phyloP scores from a whole-genome alignment of 2,797 vertebrate genomes.

The Tragopan temminckii region DNA sequence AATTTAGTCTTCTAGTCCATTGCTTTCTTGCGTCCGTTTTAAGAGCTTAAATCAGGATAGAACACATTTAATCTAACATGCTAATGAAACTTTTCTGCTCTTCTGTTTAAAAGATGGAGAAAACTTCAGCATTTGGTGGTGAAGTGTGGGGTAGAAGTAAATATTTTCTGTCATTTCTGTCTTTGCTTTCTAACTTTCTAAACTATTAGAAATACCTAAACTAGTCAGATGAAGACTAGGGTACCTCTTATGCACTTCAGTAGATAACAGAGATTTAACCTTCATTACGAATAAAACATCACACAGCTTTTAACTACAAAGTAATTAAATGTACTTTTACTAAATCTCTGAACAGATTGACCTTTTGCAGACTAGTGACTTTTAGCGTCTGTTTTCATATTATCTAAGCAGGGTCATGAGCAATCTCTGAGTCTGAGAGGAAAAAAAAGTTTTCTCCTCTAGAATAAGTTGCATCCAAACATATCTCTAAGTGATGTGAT shows the following conservation, averaged over 20 bases:
- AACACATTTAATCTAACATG: background rate
- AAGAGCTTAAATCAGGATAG: background rate
- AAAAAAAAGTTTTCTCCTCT: background rate
- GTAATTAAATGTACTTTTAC: constrained; percentile 28
- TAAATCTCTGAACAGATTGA: background rate
- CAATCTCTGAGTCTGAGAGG: background rate
- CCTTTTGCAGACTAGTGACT: background rate
- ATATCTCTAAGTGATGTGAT: background rate
- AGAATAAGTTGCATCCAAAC: background rate
- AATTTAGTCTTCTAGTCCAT: background rate
- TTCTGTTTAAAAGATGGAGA: background rate
- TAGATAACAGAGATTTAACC: background rate
- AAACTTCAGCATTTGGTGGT: background rate
- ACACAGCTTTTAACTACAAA: background rate
- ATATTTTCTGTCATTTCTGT: background rate
- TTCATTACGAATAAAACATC: background rate
- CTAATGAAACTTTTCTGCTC: background rate
- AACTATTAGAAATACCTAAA: background rate
- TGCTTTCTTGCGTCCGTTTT: background rate
- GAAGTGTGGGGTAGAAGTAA: background rate
- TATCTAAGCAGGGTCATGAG: background rate
- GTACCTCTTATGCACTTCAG: background rate
- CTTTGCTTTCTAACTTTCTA: background rate
- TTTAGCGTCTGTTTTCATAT: background rate
- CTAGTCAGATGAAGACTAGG: background rate